These are phyloP conservation scores for Budorcas taxicolor DNA, from an alignment of 2,113 vertebrate genomes.

Conservation along the genomic window DNA sequence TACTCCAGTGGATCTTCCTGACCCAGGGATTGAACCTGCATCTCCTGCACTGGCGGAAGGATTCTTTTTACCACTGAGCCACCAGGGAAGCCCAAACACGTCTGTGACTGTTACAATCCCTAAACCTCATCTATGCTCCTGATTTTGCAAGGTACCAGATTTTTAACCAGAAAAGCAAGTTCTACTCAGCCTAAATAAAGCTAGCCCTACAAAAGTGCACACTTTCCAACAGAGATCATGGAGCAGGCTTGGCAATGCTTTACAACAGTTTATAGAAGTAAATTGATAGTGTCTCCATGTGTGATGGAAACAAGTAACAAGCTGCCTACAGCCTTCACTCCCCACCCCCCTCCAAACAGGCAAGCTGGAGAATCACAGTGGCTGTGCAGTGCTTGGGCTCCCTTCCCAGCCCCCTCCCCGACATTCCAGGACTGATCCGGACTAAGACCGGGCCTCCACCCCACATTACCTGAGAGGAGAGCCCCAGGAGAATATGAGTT, in stretches of 20 bases:
- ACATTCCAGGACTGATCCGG: neutral
- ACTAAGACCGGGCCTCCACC: neutral
- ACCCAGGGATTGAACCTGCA: neutral
- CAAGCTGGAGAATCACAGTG: neutral
- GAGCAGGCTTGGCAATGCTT: neutral
- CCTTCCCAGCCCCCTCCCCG: neutral
- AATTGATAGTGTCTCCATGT: neutral
- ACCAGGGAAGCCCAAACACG: neutral
- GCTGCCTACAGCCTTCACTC: neutral
- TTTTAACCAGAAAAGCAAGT: neutral
- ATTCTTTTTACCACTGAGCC: neutral
- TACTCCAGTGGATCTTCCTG: neutral
- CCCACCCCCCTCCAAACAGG: neutral
- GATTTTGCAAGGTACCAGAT: neutral
- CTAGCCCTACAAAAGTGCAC: neutral
- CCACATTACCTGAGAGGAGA: neutral
- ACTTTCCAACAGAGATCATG: neutral
- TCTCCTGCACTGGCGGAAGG: neutral
- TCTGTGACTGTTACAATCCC: neutral
- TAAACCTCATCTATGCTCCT: neutral
- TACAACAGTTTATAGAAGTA: neutral
- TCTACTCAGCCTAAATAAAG: slow-evolving; percentile 16
- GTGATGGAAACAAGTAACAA: neutral
- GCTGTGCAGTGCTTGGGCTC: neutral
- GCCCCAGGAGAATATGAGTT: neutral